Evolutionary conservation across 1,140 invertebrate genomes (phyloP).

Genomic region (Drosophila oshimai): DNA sequence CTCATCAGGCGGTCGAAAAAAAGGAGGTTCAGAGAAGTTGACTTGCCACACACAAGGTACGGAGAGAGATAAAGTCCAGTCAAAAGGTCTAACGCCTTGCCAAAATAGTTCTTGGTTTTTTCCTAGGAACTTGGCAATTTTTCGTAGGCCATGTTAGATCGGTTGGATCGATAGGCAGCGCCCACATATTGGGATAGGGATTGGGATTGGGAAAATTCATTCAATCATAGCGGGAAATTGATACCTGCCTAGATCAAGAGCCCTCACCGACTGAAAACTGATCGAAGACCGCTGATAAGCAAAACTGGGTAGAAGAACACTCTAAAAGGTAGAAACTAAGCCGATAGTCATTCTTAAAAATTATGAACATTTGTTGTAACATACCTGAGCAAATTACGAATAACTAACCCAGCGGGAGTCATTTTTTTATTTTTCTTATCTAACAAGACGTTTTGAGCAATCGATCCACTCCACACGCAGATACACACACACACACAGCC

Average conservation of each 20-base stretch:
- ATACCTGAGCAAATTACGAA: slow-evolving; percentile 75
- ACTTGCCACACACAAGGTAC: slow-evolving; percentile 53
- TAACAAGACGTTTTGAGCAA: slow-evolving; percentile 72
- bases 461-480: slow-evolving; percentile 54
- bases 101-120: slow-evolving; percentile 33
- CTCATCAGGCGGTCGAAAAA: slow-evolving; percentile 53
- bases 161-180: slow-evolving; percentile 44
- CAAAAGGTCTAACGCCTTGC: slow-evolving; percentile 38
- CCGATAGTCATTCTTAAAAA: slow-evolving; percentile 76
- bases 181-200: slow-evolving; percentile 43
- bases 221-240: slow-evolving; percentile 76
- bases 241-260: slow-evolving; percentile 70
- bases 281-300: slow-evolving; percentile 57
- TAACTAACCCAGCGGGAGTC: slow-evolving; percentile 47
- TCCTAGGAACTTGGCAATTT: slow-evolving; percentile 68
- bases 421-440: slow-evolving; percentile 76
- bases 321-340: slow-evolving; percentile 20
- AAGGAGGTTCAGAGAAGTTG: slow-evolving; percentile 8
- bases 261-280: slow-evolving; percentile 27
- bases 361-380: slow-evolving; percentile 77
- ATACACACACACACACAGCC: not conserved
- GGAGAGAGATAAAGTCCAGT: slow-evolving; percentile 3
- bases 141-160: slow-evolving; percentile 28
- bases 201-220: slow-evolving; percentile 51
- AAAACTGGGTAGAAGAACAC: slow-evolving; percentile 7